A percentile compares a stretch with the other conserved stretches of the same genome.
phyloP scores from a whole-genome alignment of 2,113 vertebrate species.

The Phrynosoma blainvillii region DNA sequence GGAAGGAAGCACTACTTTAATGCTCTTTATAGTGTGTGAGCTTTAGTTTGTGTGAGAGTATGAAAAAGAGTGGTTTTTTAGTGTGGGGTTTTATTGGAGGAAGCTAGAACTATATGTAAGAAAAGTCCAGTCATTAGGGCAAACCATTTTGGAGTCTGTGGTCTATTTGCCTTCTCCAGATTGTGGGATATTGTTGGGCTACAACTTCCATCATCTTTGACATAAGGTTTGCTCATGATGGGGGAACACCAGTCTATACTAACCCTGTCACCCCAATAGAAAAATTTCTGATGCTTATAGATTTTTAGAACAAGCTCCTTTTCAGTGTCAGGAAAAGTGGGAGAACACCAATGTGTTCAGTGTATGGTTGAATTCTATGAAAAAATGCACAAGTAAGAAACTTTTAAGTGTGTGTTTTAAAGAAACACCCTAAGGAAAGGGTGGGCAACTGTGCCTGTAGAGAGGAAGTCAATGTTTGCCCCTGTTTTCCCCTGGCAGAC shows the following conservation, averaged over 20 bases:
- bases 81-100: neutral
- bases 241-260: neutral
- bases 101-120: too few species aligned
- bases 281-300: neutral
- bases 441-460: too few species aligned
- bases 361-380: neutral
- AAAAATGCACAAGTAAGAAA: neutral
- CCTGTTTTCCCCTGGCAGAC: too few species aligned
- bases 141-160: neutral
- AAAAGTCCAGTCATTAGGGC: too few species aligned
- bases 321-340: neutral
- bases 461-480: too few species aligned
- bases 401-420: neutral
- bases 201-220: neutral
- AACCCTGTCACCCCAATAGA: neutral
- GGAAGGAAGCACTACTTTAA: neutral
- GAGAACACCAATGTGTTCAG: neutral
- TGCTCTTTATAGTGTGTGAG: neutral
- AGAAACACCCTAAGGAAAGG: too few species aligned
- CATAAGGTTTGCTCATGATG: neutral
- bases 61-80: neutral
- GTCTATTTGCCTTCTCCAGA: neutral
- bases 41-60: slow-evolving; percentile 1
- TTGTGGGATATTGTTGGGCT: neutral
- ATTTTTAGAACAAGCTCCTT: neutral